These are phyloP conservation scores for Acrobasis suavella DNA, from an alignment of 2,888 invertebrate species.

Conservation along the genomic window DNA sequence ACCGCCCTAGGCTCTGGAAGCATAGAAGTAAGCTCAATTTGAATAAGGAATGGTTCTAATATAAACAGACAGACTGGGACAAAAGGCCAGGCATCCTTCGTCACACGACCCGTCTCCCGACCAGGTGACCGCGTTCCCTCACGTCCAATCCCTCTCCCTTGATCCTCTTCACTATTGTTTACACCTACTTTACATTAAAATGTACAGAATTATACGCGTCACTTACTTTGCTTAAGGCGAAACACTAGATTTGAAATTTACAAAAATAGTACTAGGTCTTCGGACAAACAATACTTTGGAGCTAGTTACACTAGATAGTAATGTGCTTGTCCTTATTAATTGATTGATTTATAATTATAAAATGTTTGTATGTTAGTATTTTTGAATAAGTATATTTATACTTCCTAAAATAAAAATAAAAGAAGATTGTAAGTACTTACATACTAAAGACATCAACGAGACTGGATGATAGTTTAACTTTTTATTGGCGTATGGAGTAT, in stretches of 20 bases:
- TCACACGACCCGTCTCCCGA: background rate
- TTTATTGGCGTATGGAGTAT: too few species aligned
- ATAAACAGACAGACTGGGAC: background rate
- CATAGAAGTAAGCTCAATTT: too few species aligned
- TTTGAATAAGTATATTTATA: too few species aligned
- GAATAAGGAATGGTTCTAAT: background rate
- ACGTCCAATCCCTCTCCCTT: conserved; percentile 41
- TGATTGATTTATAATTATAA: too few species aligned
- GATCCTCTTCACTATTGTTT: conserved; percentile 42
- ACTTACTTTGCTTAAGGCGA: conserved; percentile 23
- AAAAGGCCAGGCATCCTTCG: background rate
- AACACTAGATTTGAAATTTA: background rate
- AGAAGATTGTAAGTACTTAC: background rate
- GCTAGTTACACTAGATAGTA: too few species aligned
- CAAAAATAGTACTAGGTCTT: too few species aligned
- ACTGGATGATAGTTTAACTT: background rate
- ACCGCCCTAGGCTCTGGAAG: too few species aligned
- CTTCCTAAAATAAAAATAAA: too few species aligned
- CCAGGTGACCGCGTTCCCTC: conserved; percentile 48
- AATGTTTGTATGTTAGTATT: too few species aligned
- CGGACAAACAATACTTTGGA: too few species aligned
- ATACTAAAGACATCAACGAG: background rate
- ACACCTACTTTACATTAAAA: conserved; percentile 60
- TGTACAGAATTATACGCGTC: conserved; percentile 33
- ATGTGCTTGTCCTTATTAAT: too few species aligned